phyloP scores from a whole-genome alignment of 2,888 invertebrate species.

The Eupithecia subumbrata region DNA sequence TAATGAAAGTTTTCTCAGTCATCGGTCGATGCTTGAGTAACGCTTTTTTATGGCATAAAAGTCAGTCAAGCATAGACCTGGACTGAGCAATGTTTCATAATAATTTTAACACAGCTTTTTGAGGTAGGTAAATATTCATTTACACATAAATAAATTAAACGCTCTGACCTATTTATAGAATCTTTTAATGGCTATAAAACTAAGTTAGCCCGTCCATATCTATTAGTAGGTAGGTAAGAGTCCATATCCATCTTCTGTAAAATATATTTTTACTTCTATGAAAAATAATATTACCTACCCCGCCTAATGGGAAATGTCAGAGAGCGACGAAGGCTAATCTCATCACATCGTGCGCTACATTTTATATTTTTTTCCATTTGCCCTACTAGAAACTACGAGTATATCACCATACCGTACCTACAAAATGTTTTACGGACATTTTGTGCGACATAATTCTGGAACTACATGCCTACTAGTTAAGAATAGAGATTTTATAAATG shows the following conservation, averaged over 20 bases:
- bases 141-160: neutral
- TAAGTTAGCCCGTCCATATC: neutral
- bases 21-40: too few species aligned
- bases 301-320: slow-evolving; percentile 25
- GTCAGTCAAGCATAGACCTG: too few species aligned
- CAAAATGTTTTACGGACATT: neutral
- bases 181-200: neutral
- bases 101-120: neutral
- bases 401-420: neutral
- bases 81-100: too few species aligned
- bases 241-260: slow-evolving; percentile 16
- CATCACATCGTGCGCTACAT: slow-evolving; percentile 22
- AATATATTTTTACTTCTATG: neutral
- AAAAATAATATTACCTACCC: slow-evolving; percentile 15
- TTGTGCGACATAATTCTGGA: neutral
- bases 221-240: neutral
- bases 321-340: slow-evolving; percentile 20
- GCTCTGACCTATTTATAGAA: neutral
- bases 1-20: too few species aligned
- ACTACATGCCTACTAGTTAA: neutral
- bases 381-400: neutral
- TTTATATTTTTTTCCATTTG: slow-evolving; percentile 18
- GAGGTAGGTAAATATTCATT: neutral
- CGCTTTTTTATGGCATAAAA: too few species aligned
- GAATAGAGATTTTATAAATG: neutral